Evolutionary conservation across 2,888 invertebrate genomes (phyloP).

Genomic region (Sminthurides aquaticus): DNA sequence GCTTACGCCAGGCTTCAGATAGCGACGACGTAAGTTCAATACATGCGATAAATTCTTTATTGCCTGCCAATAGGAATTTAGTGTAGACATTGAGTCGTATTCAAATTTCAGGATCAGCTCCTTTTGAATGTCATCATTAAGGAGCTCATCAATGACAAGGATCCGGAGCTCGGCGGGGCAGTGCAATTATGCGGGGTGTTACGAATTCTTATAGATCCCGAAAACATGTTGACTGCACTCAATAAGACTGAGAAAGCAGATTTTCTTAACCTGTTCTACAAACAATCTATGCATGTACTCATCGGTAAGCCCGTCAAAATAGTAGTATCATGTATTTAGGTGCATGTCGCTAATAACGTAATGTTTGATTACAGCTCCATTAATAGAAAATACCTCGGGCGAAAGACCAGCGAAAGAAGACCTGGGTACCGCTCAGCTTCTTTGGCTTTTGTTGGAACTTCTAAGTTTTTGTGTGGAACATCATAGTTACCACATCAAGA

Average conservation of each 20-base stretch:
- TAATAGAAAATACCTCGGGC: constrained; percentile 83
- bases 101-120: constrained; percentile 67
- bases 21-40: constrained; percentile 68
- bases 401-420: constrained; percentile 88
- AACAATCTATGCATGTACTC: constrained; percentile 91
- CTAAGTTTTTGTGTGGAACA: constrained; percentile 98
- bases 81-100: not conserved
- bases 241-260: constrained; percentile 96
- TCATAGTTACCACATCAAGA: constrained; percentile 97
- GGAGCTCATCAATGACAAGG: constrained; percentile 94
- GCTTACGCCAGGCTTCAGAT: constrained; percentile 81
- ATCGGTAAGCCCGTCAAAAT: constrained; percentile 58
- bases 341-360: too few relatives aligned
- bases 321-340: too few relatives aligned
- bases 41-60: too few relatives aligned
- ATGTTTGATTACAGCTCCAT: constrained; percentile 77
- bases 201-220: constrained; percentile 87
- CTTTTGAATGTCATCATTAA: constrained; percentile 88
- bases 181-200: constrained; percentile 93
- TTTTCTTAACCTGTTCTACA: constrained; percentile 97
- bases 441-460: constrained; percentile 89
- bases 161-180: constrained; percentile 94
- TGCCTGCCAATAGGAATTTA: not conserved
- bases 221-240: constrained; percentile 89
- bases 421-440: constrained; percentile 90